A percentile compares a stretch with the other conserved stretches of the same genome.
Conservation (phyloP, 2,888 invertebrate species). For the Chrysotoxum bicinctum region DNA sequence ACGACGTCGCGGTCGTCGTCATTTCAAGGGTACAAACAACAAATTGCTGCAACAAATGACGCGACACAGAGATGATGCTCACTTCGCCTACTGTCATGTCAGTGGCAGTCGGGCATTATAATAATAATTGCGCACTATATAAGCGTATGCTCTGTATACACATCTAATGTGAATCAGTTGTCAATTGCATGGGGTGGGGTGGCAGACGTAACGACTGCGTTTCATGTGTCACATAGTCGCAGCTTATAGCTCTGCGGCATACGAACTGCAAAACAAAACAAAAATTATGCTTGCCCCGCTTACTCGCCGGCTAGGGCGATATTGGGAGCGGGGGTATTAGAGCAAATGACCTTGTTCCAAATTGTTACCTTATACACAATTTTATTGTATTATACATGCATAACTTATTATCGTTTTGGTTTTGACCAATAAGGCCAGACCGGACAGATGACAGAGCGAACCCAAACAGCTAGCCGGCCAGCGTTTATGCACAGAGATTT, state of each 20-base stretch:
- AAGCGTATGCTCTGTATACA: constrained; percentile 55
- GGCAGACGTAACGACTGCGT: constrained; percentile 45
- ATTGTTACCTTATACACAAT: constrained; percentile 66
- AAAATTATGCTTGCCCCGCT: background rate
- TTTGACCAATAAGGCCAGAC: constrained; percentile 64
- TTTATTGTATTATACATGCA: constrained; percentile 59
- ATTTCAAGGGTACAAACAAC: constrained; percentile 61
- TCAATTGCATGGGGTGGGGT: background rate
- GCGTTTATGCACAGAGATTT: constrained; percentile 44
- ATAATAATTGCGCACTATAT: constrained; percentile 50
- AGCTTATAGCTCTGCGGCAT: constrained; percentile 15
- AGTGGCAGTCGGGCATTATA: constrained; percentile 38
- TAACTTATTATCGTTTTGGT: constrained; percentile 41
- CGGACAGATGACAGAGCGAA: constrained; percentile 20
- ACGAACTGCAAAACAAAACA: constrained; percentile 26
- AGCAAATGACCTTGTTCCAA: constrained; percentile 70
- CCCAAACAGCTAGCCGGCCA: background rate
- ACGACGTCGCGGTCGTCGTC: background rate
- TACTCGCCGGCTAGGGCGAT: background rate
- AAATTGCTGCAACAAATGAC: constrained; percentile 69
- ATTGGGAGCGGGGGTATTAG: constrained; percentile 44
- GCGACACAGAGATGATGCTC: constrained; percentile 63
- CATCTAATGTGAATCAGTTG: constrained; percentile 49
- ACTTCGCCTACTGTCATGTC: constrained; percentile 59
- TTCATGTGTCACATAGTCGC: constrained; percentile 63